Percentiles rank a stretch among this genome's conserved stretches.
Evolutionary conservation across 2,888 invertebrate species (phyloP).

Genomic region (Lithodes maja): DNA sequence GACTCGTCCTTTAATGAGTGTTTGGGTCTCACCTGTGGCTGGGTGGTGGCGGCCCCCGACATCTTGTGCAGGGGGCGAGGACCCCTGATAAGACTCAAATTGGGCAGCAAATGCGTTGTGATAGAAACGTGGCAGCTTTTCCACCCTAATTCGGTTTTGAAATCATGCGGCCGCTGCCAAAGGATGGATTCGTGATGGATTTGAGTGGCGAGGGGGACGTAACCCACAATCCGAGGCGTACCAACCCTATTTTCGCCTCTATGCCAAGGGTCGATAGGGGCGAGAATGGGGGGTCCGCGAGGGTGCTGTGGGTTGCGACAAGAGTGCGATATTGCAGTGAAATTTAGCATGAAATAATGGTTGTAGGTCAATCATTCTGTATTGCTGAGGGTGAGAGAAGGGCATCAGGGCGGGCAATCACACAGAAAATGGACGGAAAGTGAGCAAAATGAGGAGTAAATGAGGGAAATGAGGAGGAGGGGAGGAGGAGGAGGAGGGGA

Average conservation of each 20-base stretch:
- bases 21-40: slow-evolving; percentile 31
- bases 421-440: slow-evolving; percentile 68
- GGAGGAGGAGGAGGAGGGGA: not conserved
- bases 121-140: slow-evolving; percentile 64
- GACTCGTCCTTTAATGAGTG: slow-evolving; percentile 34
- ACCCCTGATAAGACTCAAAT: slow-evolving; percentile 64
- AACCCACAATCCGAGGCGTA: not conserved
- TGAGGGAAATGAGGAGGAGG: slow-evolving; percentile 63
- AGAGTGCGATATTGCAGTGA: slow-evolving; percentile 62
- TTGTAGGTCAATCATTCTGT: slow-evolving; percentile 70
- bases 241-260: slow-evolving; percentile 15
- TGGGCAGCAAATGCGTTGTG: slow-evolving; percentile 69
- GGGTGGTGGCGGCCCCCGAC: not conserved
- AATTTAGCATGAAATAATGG: slow-evolving; percentile 70
- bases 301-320: slow-evolving; percentile 40
- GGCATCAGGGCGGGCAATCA: slow-evolving; percentile 67
- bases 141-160: slow-evolving; percentile 68
- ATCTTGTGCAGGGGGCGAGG: slow-evolving; percentile 40
- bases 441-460: slow-evolving; percentile 67
- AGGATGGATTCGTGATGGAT: slow-evolving; percentile 62
- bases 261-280: not conserved
- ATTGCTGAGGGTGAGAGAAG: slow-evolving; percentile 69
- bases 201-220: slow-evolving; percentile 26
- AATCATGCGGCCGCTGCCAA: slow-evolving; percentile 64
- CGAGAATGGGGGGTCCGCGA: not conserved